Evolutionary conservation across 2,888 invertebrate genomes (phyloP).

Genomic region (Caenorhabditis sinica): DNA sequence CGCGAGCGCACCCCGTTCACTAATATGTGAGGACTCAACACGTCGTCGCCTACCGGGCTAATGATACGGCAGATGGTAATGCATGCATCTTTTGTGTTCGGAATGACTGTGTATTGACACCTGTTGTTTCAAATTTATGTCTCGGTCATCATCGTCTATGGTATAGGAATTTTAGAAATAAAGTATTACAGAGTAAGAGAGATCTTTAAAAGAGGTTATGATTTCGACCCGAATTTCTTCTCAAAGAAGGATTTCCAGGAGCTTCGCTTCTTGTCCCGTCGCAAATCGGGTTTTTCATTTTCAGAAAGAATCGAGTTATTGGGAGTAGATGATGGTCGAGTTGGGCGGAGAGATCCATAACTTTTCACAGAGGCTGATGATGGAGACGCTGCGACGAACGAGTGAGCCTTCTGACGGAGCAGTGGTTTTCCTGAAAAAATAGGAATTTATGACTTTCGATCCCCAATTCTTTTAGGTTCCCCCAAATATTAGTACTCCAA

Average conservation of each 20-base stretch:
- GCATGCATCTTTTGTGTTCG: constrained; percentile 28
- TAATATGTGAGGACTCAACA: constrained; percentile 38
- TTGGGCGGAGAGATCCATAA: constrained; percentile 7
- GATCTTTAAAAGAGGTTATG: not conserved
- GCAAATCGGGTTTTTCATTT: constrained; percentile 3
- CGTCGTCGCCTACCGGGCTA: constrained; percentile 26
- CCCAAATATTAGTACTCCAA: constrained; percentile 1
- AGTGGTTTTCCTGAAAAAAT: constrained; percentile 31
- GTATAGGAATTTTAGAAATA: not conserved
- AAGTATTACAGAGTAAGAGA: not conserved
- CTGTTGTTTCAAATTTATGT: constrained; percentile 38
- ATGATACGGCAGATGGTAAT: constrained; percentile 56
- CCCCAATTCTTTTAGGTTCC: not conserved
- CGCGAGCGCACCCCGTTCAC: too few species aligned
- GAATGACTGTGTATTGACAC: constrained; percentile 35
- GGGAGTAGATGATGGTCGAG: constrained; percentile 48
- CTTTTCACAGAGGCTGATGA: constrained; percentile 34
- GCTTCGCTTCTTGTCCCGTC: constrained; percentile 30
- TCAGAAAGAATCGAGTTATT: constrained; percentile 43
- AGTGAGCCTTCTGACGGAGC: constrained; percentile 38
- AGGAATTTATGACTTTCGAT: not conserved
- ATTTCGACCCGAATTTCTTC: constrained; percentile 36
- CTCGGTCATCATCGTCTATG: not conserved
- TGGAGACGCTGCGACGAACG: constrained; percentile 41
- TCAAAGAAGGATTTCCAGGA: constrained; percentile 53